Evolutionary conservation across 2,113 vertebrate species (phyloP).

Genomic region (Arenaria interpres): DNA sequence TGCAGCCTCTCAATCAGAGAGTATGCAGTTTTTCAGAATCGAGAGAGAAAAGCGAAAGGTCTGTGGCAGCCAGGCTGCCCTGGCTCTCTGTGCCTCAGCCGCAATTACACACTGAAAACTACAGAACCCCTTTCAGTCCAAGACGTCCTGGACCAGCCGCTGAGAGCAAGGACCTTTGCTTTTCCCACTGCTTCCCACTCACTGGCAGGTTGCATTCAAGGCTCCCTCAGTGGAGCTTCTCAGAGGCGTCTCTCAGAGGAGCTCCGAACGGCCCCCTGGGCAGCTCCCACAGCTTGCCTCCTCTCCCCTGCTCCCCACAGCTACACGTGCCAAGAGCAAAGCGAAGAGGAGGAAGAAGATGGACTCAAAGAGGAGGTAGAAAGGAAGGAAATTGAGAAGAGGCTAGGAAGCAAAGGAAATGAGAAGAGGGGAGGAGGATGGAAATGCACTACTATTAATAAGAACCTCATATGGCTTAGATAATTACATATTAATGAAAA

Average conservation of each 20-base stretch:
- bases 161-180: neutral
- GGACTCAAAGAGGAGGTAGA: neutral
- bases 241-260: neutral
- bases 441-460: neutral
- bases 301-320: neutral
- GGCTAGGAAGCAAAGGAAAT: neutral
- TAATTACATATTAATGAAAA: neutral
- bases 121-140: neutral
- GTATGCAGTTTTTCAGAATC: neutral
- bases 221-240: neutral
- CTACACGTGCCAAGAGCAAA: neutral
- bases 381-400: neutral
- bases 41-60: neutral
- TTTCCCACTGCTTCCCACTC: neutral
- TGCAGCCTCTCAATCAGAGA: conserved; percentile 42
- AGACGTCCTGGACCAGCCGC: fast-evolving
- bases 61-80: neutral
- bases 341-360: neutral
- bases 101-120: neutral
- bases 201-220: neutral
- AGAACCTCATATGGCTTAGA: neutral
- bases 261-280: neutral
- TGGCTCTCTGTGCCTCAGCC: neutral
- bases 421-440: neutral
- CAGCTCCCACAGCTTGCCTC: neutral